Conservation (phyloP, 23 tunicate genomes). For the Halocynthia aurantium region DNA sequence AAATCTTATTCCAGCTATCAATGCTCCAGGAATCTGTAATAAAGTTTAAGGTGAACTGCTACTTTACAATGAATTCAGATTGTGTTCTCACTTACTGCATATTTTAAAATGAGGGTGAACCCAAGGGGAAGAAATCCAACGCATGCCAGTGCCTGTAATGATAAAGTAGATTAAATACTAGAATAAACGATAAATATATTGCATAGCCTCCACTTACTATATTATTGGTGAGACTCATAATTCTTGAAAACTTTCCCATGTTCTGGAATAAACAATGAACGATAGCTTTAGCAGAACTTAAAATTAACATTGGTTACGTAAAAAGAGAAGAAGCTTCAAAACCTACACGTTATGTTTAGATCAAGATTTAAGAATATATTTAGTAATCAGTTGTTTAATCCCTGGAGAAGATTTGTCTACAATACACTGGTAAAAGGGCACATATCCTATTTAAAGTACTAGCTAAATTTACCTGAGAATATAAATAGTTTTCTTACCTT, state of each 20-base stretch:
- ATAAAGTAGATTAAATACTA: neutral
- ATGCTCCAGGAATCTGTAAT: slow-evolving; percentile 3
- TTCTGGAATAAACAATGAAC: slow-evolving; percentile 3
- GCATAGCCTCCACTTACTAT: neutral
- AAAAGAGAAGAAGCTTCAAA: no score
- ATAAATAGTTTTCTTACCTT: neutral
- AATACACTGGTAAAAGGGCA: no score
- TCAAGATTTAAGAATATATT: no score
- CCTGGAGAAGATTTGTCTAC: no score
- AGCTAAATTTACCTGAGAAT: neutral
- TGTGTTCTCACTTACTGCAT: slow-evolving; percentile 2
- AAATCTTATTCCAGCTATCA: slow-evolving; percentile 1
- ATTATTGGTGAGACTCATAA: slow-evolving; percentile 21
- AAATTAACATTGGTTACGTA: no score
- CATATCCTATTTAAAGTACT: no score
- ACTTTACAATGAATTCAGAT: neutral
- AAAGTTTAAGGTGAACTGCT: neutral
- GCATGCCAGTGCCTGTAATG: slow-evolving; percentile 17
- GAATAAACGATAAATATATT: neutral
- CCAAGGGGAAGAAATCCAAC: slow-evolving; percentile 20
- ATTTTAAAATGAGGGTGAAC: slow-evolving; percentile 16
- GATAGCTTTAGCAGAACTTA: no score
- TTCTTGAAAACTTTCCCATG: slow-evolving; percentile 6
- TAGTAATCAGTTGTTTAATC: no score
- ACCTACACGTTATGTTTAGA: neutral